Conservation (phyloP, 2,888 invertebrate species). For the Drosophila putrida region DNA sequence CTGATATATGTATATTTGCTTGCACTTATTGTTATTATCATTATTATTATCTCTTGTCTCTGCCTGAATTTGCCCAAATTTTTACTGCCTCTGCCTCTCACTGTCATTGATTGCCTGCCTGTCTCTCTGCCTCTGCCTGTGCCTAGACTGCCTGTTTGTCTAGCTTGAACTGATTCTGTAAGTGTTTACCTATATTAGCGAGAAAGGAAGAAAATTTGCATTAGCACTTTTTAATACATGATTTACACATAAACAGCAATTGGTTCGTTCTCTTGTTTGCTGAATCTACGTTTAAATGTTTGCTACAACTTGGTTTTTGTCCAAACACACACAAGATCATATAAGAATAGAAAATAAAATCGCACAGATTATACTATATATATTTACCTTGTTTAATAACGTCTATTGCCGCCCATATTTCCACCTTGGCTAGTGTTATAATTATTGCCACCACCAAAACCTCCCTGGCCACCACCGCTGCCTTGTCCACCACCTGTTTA, state of each 20-base stretch:
- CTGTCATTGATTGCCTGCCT: constrained; percentile 69
- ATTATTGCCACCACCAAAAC: constrained; percentile 76
- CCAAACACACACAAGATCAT: constrained; percentile 29
- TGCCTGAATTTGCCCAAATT: constrained; percentile 56
- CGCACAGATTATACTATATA: not conserved
- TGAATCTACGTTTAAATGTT: constrained; percentile 33
- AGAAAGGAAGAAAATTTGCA: constrained; percentile 80
- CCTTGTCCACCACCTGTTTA: constrained; percentile 71
- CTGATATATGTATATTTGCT: constrained; percentile 36
- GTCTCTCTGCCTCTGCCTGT: constrained; percentile 69
- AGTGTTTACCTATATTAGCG: constrained; percentile 84
- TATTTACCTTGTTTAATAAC: constrained; percentile 82
- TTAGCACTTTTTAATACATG: constrained; percentile 60
- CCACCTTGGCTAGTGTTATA: constrained; percentile 81
- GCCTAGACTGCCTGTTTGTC: constrained; percentile 79
- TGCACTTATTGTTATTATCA: not conserved
- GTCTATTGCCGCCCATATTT: constrained; percentile 82
- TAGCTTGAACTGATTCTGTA: constrained; percentile 80
- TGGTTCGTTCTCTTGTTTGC: constrained; percentile 19
- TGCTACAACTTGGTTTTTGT: constrained; percentile 34
- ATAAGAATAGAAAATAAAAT: not conserved
- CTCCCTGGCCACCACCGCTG: constrained; percentile 63
- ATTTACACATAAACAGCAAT: constrained; percentile 26
- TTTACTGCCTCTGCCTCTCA: constrained; percentile 65
- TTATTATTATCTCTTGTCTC: constrained; percentile 19